Conservation (phyloP, 2,113 vertebrate genomes). For the human (Homo sapiens) region DNA sequence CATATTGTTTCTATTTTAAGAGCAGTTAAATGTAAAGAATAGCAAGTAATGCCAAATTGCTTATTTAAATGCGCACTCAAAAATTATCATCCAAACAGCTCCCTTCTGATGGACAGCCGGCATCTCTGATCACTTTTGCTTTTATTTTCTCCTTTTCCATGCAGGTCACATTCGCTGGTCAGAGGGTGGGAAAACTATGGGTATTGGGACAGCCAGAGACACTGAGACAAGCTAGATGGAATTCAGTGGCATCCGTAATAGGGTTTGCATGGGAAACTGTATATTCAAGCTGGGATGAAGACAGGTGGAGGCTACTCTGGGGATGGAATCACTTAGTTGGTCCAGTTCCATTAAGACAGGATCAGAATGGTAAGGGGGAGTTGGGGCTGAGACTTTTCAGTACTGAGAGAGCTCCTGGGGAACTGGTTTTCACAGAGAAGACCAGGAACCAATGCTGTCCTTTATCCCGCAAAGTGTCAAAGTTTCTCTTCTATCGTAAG, state of each 20-base stretch:
- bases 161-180: neutral
- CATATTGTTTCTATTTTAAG: neutral
- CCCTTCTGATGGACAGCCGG: neutral
- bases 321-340: rapidly evolving
- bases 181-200: neutral
- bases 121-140: neutral
- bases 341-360: too few relatives aligned
- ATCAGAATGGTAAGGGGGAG: neutral
- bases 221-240: rapidly evolving
- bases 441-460: neutral
- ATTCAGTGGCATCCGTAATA: rapidly evolving
- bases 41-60: neutral
- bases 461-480: neutral
- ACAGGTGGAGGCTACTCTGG: rapidly evolving
- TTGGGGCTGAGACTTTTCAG: neutral
- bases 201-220: rapidly evolving
- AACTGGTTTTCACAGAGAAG: rapidly evolving
- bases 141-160: neutral
- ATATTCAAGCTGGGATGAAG: rapidly evolving
- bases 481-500: neutral
- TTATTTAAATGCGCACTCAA: neutral
- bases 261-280: neutral
- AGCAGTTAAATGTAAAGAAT: neutral
- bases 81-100: neutral
- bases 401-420: neutral